Conservation (phyloP, 2,888 invertebrate genomes). For the Antitype chi region DNA sequence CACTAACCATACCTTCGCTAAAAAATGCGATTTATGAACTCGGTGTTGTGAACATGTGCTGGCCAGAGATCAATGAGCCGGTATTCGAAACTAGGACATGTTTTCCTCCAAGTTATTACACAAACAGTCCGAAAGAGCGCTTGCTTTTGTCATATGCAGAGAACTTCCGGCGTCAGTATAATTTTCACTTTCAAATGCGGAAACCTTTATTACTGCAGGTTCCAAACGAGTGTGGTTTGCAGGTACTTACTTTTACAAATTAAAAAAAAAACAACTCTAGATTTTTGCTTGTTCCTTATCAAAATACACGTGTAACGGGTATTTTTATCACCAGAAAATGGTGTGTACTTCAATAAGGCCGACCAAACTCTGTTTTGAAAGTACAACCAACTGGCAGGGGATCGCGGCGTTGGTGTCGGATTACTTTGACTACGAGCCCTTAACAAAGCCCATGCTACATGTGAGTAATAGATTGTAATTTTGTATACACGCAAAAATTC, state of each 20-base stretch:
- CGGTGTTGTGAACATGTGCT: constrained; percentile 92
- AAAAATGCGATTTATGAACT: constrained; percentile 91
- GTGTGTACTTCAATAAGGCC: constrained; percentile 96
- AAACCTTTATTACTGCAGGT: constrained; percentile 93
- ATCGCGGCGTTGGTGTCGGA: constrained; percentile 94
- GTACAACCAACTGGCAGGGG: constrained; percentile 93
- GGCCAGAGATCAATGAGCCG: constrained; percentile 91
- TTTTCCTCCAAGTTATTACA: constrained; percentile 92
- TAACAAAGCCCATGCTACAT: constrained; percentile 92
- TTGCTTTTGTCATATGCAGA: constrained; percentile 93
- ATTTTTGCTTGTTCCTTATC: constrained; percentile 15
- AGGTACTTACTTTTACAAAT: constrained; percentile 87
- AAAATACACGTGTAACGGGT: neutral
- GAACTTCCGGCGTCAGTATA: constrained; percentile 94
- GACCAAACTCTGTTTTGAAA: constrained; percentile 93
- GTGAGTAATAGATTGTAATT: constrained; percentile 89
- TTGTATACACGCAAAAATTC: neutral
- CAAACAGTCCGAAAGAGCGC: constrained; percentile 93
- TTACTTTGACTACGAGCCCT: constrained; percentile 94
- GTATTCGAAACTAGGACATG: constrained; percentile 90
- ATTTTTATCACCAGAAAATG: constrained; percentile 93
- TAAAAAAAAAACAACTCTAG: too few species aligned
- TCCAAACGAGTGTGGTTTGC: constrained; percentile 94
- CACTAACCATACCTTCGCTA: constrained; percentile 88
- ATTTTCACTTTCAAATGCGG: constrained; percentile 88